These are phyloP conservation scores for Sitobion miscanthi DNA, from an alignment of 1,140 invertebrate species.

Conservation along the genomic window DNA sequence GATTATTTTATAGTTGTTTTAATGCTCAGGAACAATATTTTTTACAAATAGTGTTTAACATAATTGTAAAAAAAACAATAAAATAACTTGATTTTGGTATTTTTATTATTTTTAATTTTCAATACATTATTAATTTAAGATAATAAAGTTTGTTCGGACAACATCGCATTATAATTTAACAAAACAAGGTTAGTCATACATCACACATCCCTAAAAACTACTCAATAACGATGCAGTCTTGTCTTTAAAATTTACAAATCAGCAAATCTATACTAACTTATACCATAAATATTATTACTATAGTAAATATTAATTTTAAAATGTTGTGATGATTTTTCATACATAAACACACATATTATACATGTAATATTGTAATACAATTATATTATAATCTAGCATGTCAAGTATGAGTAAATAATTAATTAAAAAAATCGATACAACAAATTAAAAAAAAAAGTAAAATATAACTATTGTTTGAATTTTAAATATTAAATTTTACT, in stretches of 20 bases:
- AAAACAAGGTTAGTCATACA: background rate
- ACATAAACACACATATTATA: background rate
- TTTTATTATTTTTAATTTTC: background rate
- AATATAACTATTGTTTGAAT: background rate
- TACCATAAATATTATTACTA: background rate
- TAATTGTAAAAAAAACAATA: background rate
- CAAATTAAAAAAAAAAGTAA: background rate
- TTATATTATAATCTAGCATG: too few relatives aligned
- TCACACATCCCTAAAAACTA: constrained; percentile 2
- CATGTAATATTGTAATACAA: background rate
- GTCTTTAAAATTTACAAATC: constrained; percentile 3
- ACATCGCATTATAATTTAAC: background rate
- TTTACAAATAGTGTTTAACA: background rate
- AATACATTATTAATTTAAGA: background rate
- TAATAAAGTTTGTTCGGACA: background rate
- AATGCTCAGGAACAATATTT: background rate
- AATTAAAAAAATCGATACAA: background rate
- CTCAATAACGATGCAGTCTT: constrained; percentile 26
- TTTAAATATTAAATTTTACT: background rate
- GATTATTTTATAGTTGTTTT: background rate
- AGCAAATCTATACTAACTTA: background rate
- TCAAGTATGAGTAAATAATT: background rate
- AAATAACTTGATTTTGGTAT: background rate
- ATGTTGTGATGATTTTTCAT: background rate
- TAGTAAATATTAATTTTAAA: background rate